Conservation (phyloP, 1,140 invertebrate genomes). For the Brachionus plicatilis region DNA sequence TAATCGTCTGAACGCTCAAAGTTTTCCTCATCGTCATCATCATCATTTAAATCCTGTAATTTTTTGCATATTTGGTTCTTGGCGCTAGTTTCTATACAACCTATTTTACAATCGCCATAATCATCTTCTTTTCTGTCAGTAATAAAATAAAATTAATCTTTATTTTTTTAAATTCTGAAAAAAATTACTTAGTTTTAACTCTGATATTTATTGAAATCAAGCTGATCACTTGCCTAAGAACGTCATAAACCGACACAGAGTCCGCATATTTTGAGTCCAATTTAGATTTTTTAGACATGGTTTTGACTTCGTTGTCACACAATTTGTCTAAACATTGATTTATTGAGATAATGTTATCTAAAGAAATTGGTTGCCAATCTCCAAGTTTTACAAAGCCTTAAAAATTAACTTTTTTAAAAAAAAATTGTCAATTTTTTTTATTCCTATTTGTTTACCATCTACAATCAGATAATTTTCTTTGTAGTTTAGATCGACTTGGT, state of each 20-base stretch:
- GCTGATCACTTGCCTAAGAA: not conserved
- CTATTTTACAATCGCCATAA: not conserved
- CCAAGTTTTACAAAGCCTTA: not conserved
- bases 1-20: not conserved
- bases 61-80: not conserved
- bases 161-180: not conserved
- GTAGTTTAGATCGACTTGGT: not conserved
- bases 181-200: not conserved
- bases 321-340: not conserved
- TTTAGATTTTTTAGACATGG: not conserved
- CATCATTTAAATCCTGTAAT: not conserved
- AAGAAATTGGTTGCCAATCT: constrained; percentile 28
- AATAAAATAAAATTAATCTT: not conserved
- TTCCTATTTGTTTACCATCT: not conserved
- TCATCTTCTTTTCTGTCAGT: not conserved
- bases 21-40: not conserved
- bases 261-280: not conserved
- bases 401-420: not conserved
- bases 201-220: not conserved
- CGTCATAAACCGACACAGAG: not conserved
- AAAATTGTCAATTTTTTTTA: not conserved
- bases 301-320: not conserved
- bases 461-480: constrained; percentile 16
- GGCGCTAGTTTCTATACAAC: not conserved
- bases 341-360: not conserved